Percentiles rank a stretch among this genome's conserved stretches.
These are phyloP conservation scores for Pocota personata DNA, from an alignment of 2,888 invertebrate genomes.

Conservation along the genomic window DNA sequence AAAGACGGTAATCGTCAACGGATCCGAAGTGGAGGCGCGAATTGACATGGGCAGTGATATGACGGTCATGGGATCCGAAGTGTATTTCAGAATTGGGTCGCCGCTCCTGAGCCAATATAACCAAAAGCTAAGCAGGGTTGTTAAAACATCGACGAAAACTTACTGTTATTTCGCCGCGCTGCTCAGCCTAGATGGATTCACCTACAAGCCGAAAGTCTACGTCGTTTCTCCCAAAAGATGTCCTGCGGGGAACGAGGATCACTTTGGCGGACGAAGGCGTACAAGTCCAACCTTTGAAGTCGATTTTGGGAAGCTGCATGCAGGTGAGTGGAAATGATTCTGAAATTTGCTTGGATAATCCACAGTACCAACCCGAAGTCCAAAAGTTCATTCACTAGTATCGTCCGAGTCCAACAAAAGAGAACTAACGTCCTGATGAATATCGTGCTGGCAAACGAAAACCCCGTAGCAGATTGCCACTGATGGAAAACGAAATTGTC, in stretches of 20 bases:
- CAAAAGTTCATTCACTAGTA: too few species aligned
- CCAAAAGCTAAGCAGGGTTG: too few species aligned
- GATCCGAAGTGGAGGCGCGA: too few species aligned
- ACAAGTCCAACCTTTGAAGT: neutral
- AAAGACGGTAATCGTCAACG: too few species aligned
- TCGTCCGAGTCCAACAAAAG: neutral
- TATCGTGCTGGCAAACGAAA: too few species aligned
- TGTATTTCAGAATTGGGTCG: too few species aligned
- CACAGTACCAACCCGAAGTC: neutral
- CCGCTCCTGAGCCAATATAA: too few species aligned
- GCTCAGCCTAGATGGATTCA: conserved; percentile 7
- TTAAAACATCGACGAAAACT: neutral
- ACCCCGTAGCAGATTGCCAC: too few species aligned
- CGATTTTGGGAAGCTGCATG: neutral
- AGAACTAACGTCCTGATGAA: neutral
- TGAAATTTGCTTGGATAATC: neutral
- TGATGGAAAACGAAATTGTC: too few species aligned
- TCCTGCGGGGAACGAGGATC: neutral
- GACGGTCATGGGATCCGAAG: too few species aligned
- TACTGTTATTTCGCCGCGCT: neutral
- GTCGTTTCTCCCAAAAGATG: conserved; percentile 1
- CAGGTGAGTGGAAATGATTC: neutral
- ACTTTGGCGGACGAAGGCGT: neutral
- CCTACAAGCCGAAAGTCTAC: conserved; percentile 11
- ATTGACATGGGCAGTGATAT: too few species aligned